Conservation (phyloP, 2,888 invertebrate genomes). For the Caenorhabditis sp. region DNA sequence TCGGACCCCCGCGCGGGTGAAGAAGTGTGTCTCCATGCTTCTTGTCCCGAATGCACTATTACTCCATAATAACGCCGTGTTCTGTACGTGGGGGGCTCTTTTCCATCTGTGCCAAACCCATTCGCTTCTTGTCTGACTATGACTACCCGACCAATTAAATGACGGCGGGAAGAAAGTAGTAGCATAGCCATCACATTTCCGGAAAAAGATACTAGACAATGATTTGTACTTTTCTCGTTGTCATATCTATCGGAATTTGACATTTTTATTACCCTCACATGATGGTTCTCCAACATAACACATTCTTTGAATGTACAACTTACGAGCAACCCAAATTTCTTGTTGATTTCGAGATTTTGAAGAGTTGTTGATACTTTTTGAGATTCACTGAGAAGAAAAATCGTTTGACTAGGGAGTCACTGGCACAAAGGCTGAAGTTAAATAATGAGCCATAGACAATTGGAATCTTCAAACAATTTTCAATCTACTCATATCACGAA, state of each 20-base stretch:
- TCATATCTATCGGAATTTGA: neutral
- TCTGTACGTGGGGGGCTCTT: constrained; percentile 3
- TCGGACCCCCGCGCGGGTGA: constrained; percentile 35
- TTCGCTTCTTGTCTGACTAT: constrained; percentile 18
- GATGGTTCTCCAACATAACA: too few species aligned
- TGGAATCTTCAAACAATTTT: too few species aligned
- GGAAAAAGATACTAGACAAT: neutral
- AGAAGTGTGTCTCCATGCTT: constrained; percentile 21
- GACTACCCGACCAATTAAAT: constrained; percentile 51
- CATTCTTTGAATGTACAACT: too few species aligned
- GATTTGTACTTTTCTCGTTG: neutral
- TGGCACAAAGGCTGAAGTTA: too few species aligned
- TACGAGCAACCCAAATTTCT: too few species aligned
- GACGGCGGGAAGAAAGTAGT: constrained; percentile 14
- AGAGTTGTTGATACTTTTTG: too few species aligned
- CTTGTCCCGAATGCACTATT: constrained; percentile 43
- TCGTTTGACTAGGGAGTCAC: too few species aligned
- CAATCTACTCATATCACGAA: too few species aligned
- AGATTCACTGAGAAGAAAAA: too few species aligned
- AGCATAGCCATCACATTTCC: constrained; percentile 25
- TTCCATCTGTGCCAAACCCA: neutral
- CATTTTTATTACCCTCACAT: neutral
- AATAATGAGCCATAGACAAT: too few species aligned
- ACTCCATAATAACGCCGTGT: constrained; percentile 28
- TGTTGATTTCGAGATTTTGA: too few species aligned